A percentile compares a stretch with the other conserved stretches of the same genome.
These are phyloP conservation scores for Choristoneura fumiferana DNA, from an alignment of 1,140 invertebrate genomes.

Conservation along the genomic window DNA sequence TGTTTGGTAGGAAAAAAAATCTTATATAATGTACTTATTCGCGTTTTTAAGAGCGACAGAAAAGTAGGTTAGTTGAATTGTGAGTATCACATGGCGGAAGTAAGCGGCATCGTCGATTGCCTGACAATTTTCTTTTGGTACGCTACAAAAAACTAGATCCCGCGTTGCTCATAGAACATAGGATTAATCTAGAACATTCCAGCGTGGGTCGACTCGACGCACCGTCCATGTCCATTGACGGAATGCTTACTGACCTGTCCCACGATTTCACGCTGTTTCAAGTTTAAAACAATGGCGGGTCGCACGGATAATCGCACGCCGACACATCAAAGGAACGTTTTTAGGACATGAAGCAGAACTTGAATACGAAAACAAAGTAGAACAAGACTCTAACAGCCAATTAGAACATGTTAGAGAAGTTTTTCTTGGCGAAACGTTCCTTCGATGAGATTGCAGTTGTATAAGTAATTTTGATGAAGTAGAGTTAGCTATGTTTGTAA, in stretches of 20 bases:
- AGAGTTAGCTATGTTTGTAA: not conserved
- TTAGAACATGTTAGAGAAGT: conserved; percentile 12
- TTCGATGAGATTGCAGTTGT: conserved; percentile 9
- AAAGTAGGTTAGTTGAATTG: too few relatives aligned
- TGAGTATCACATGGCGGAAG: too few relatives aligned
- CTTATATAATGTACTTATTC: too few relatives aligned
- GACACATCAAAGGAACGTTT: conserved; percentile 13
- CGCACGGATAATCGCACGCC: conserved; percentile 11
- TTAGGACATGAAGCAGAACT: conserved; percentile 9
- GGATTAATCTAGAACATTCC: too few relatives aligned
- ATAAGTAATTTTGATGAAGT: not conserved
- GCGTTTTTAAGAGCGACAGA: too few relatives aligned
- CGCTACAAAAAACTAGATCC: too few relatives aligned
- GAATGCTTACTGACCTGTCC: conserved; percentile 10
- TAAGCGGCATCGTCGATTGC: too few relatives aligned
- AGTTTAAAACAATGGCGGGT: conserved; percentile 7
- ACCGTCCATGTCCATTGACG: conserved; percentile 5
- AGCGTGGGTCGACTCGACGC: conserved; percentile 1
- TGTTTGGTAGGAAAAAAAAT: too few relatives aligned
- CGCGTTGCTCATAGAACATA: too few relatives aligned
- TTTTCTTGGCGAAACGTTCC: conserved; percentile 2
- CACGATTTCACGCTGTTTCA: conserved; percentile 17
- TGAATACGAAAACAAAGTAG: conserved; percentile 14
- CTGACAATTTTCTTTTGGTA: too few relatives aligned
- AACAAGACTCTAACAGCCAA: conserved; percentile 2